Conservation (phyloP, 1,140 invertebrate genomes). For the Rhynchophorus ferrugineus region DNA sequence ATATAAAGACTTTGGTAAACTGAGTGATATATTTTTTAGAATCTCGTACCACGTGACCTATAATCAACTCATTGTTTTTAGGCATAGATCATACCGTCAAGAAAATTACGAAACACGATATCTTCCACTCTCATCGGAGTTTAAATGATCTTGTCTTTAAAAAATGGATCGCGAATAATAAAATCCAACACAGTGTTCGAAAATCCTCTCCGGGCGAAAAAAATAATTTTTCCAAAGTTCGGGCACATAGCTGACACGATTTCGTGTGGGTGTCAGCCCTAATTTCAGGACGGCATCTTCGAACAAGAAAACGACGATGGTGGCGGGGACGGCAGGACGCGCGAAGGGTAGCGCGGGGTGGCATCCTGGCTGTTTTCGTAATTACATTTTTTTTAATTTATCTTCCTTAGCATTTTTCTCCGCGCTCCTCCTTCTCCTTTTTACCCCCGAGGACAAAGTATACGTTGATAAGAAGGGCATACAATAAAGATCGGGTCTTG, state of each 20-base stretch:
- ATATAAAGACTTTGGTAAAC: too few relatives aligned
- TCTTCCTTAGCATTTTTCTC: conserved; percentile 33
- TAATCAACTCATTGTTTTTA: too few relatives aligned
- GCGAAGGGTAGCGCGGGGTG: not conserved
- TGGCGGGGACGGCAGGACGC: not conserved
- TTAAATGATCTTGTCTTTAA: too few relatives aligned
- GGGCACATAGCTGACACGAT: not conserved
- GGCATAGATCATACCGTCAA: too few relatives aligned
- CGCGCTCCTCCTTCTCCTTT: too few relatives aligned
- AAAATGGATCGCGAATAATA: too few relatives aligned
- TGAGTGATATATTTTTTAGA: too few relatives aligned
- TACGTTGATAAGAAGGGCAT: not conserved
- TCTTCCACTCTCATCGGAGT: too few relatives aligned
- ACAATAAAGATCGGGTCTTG: not conserved
- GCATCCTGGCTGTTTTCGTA: conserved; percentile 20
- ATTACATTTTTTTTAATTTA: conserved; percentile 39
- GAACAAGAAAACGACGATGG: not conserved
- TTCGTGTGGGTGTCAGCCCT: not conserved
- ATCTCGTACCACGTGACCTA: too few relatives aligned
- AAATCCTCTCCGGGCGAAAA: too few relatives aligned
- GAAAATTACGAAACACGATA: too few relatives aligned
- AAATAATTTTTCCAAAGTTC: not conserved
- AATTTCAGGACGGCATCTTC: not conserved
- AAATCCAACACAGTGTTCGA: too few relatives aligned
- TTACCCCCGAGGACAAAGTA: not conserved